Evolutionary conservation across 1,140 invertebrate species (phyloP).

Genomic region (Drosophila funebris): DNA sequence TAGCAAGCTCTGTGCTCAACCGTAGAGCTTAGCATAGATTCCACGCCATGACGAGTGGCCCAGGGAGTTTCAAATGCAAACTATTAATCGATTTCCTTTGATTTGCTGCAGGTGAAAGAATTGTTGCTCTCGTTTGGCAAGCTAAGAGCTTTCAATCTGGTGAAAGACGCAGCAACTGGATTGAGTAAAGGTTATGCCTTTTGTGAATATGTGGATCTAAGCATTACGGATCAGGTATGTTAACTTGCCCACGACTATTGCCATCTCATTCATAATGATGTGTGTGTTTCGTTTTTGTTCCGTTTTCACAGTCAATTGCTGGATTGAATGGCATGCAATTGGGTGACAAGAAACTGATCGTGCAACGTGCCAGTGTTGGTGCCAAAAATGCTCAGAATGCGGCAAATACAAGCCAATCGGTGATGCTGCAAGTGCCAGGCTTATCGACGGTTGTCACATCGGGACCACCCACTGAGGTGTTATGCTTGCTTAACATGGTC

Average conservation of each 20-base stretch:
- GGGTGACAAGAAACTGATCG: conserved; percentile 99
- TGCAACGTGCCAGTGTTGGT: conserved; percentile 97
- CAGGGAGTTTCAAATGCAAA: no score
- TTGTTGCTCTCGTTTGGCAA: conserved; percentile 98
- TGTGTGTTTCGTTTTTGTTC: neutral
- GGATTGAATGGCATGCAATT: conserved; percentile 99
- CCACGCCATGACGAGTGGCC: no score
- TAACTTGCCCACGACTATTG: neutral
- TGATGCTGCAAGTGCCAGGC: conserved; percentile 94
- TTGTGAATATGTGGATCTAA: conserved; percentile 98
- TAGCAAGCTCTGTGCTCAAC: no score
- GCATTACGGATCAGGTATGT: conserved; percentile 97
- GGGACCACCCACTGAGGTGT: conserved; percentile 97
- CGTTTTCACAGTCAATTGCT: conserved; percentile 92
- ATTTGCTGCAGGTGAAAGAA: conserved; percentile 97
- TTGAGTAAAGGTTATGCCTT: conserved; percentile 99
- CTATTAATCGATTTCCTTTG: no score
- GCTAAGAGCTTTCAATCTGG: conserved; percentile 98
- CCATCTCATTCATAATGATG: neutral
- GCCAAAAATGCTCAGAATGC: conserved; percentile 94
- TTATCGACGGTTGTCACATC: conserved; percentile 92
- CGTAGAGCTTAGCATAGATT: no score
- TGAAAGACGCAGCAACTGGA: conserved; percentile 98
- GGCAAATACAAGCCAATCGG: conserved; percentile 89
- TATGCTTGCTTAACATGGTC: conserved; percentile 99